Conservation (phyloP, 2,113 vertebrate genomes). For the Gobiocypris rarus region DNA sequence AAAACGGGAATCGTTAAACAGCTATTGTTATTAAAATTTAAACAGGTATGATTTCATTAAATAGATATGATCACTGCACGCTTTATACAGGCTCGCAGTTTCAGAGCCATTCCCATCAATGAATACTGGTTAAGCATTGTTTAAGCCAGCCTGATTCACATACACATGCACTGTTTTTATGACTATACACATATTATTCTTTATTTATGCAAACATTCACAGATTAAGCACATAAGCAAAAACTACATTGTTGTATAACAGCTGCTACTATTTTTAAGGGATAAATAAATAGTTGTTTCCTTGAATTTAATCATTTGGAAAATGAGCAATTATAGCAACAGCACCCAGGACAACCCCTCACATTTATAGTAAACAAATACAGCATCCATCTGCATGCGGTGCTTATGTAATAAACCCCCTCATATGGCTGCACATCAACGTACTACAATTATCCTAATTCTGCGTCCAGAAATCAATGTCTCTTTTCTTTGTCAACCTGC, state of each 20-base stretch:
- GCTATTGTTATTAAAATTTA: too few relatives aligned
- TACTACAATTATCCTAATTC: constrained; percentile 34
- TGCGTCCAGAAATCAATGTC: constrained; percentile 10
- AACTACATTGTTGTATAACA: too few relatives aligned
- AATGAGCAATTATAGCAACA: constrained; percentile 17
- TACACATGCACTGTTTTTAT: background rate
- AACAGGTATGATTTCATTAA: too few relatives aligned
- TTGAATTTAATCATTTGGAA: constrained; percentile 19
- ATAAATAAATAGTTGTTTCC: constrained; percentile 12
- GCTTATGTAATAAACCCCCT: constrained; percentile 2
- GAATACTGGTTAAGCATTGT: background rate
- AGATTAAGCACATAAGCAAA: background rate
- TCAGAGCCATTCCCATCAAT: too few relatives aligned
- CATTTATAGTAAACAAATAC: constrained; percentile 17
- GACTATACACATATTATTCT: background rate
- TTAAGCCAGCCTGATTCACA: background rate
- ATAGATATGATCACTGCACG: too few relatives aligned
- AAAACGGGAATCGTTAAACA: too few relatives aligned
- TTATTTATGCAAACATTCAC: background rate
- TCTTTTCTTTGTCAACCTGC: constrained; percentile 36
- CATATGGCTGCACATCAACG: constrained; percentile 11
- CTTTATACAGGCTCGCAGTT: too few relatives aligned
- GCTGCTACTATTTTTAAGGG: background rate
- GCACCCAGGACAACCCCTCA: constrained; percentile 7
- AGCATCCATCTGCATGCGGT: constrained; percentile 36